Evolutionary conservation across 2,888 invertebrate species (phyloP).

Genomic region (Plusia festucae): DNA sequence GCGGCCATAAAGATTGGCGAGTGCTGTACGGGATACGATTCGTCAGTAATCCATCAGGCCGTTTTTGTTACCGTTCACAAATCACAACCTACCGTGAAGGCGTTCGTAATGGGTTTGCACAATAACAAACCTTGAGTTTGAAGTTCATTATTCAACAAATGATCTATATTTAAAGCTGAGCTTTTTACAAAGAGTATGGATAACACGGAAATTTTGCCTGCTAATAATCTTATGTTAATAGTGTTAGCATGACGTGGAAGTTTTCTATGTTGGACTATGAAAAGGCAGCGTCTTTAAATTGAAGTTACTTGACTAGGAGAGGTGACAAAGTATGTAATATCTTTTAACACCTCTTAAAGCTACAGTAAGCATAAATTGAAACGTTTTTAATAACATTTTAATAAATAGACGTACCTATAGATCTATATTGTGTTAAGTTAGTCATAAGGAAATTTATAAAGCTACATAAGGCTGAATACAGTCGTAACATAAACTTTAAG

Average conservation of each 20-base stretch:
- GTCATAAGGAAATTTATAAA: conserved; percentile 19
- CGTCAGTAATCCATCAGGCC: conserved; percentile 66
- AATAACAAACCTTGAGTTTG: conserved; percentile 69
- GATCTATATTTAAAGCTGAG: conserved; percentile 49
- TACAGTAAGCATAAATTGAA: neutral
- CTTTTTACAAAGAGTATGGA: conserved; percentile 38
- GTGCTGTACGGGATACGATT: conserved; percentile 55
- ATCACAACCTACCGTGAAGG: conserved; percentile 65
- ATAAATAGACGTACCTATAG: no score
- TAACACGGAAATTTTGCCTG: conserved; percentile 41
- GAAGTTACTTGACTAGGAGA: neutral
- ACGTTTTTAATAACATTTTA: no score
- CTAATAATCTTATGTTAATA: neutral
- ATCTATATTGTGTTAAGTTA: neutral
- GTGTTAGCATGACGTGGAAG: neutral
- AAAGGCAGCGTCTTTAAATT: neutral
- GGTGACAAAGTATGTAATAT: neutral
- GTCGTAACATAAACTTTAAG: conserved; percentile 18
- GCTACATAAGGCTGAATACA: conserved; percentile 3
- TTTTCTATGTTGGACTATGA: neutral
- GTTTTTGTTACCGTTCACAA: conserved; percentile 67
- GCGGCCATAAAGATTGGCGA: no score
- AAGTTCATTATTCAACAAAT: conserved; percentile 60
- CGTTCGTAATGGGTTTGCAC: conserved; percentile 63
- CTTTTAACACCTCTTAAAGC: neutral